Conservation (phyloP, 2,888 invertebrate genomes). For the Pyrrhia umbra region DNA sequence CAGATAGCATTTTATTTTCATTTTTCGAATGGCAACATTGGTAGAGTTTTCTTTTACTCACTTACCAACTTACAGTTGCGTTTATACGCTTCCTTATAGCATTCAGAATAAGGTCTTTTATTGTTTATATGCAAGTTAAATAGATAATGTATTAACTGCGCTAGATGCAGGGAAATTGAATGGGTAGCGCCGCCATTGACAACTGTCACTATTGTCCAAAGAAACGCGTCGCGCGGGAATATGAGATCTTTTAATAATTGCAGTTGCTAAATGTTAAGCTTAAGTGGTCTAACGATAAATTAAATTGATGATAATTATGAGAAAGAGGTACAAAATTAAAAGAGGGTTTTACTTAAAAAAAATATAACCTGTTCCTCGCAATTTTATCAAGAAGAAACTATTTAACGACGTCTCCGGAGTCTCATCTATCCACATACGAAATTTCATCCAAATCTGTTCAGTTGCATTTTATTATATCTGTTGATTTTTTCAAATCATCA, state of each 20-base stretch:
- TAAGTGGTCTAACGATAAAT: constrained; percentile 81
- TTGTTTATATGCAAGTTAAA: background rate
- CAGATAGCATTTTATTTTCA: constrained; percentile 49
- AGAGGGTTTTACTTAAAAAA: too few relatives aligned
- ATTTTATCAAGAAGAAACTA: too few relatives aligned
- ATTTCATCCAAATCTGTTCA: too few relatives aligned
- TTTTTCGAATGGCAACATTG: constrained; percentile 62
- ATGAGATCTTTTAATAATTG: constrained; percentile 73
- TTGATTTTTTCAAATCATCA: background rate
- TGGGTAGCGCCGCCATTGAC: constrained; percentile 67
- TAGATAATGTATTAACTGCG: constrained; percentile 49
- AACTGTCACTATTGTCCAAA: constrained; percentile 66
- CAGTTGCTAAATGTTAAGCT: constrained; percentile 67
- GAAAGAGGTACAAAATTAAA: background rate
- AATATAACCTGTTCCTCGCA: too few relatives aligned
- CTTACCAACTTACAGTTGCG: constrained; percentile 35
- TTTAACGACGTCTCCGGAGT: too few relatives aligned
- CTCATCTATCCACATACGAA: too few relatives aligned
- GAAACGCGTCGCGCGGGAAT: constrained; percentile 62
- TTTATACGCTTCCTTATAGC: background rate
- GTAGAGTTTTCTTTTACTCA: constrained; percentile 50
- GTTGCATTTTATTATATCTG: too few relatives aligned
- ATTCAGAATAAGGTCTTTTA: background rate
- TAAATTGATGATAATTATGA: constrained; percentile 68
- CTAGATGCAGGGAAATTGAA: constrained; percentile 69